Evolutionary conservation across 2,888 invertebrate genomes (phyloP), one percentile per base, ranked within the genome.

Genomic region (Psylliodes chrysocephalus): DNA sequence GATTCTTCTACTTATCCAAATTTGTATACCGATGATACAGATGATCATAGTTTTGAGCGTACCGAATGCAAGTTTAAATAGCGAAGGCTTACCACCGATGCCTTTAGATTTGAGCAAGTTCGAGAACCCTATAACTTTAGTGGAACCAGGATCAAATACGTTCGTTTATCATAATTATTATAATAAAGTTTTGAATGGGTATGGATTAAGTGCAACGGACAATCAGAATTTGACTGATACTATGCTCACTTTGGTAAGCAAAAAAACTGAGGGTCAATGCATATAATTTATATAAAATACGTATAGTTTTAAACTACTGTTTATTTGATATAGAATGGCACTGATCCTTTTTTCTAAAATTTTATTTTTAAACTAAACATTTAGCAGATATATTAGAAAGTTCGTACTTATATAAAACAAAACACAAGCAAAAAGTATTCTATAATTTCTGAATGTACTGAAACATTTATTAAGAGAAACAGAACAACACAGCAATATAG

Each of bases 11-110:
- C 18, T 87, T 0, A 82, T 91, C 61, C 91, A 92, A 82, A 83
- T 92, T 18, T 66, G 88, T 1, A 86, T 93, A 49, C 93, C 94
- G 0, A 81, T 91, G 0, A 67, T 89, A 59, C 90, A 86, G 83
- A 86, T 87, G 71, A 83, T 85, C 10, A 78, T 90, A 38, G 86
- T 90, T 0, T 85, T 92, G 18, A 76, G 90, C 0, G 85, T 89
- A n/a, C 49, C 59, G n/a, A 17, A 17, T 19, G 10, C 14, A 7
- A 25, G 10, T 8, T 1, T 5, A 14, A n/a, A 25, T 1, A 79
- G 78, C 47, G 76, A 78, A 0, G 84, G 85, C 42, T 82, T 90
- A 8, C 86, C 86, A 0, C 78, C 86, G 0, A 81, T 90, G 53
- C 76, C 80, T 1, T 82, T 91, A 15, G 82, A 83, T 1, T 78